Base-by-base conservation (phyloP, 2,113 vertebrate species). In the Tauraco erythrolophus region DNA sequence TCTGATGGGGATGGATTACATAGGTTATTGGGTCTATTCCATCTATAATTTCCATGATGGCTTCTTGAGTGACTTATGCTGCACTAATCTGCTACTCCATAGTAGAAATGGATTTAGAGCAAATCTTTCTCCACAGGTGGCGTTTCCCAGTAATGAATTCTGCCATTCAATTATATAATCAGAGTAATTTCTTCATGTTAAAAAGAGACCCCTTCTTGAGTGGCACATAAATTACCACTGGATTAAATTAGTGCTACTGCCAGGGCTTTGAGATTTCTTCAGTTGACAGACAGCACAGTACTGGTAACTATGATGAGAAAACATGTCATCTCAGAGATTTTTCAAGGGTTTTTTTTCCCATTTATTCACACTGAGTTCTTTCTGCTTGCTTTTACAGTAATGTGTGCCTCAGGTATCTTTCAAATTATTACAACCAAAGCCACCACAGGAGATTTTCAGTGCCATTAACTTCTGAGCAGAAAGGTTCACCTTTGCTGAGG, bases 81-180 rank as follows among this genome's bases (percentile, higher is more conserved):
- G 37, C 71, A 77, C 50, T 90, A 74, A 96, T 93, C 90, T 95
- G 58, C 79, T 58, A 39, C 68, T 75, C 33, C 17, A 12, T 4
- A 78, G 85, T 11, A 94, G 79, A 93, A 92, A 95, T 51, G 14
- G 74, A 84, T 93, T 96, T 72, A 86, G 56, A 94, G 71, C 51
- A 97, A 95, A 83, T 94, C 90, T 93, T 91, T 96, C 88, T 92
- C 88, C 48, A 94, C 88, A 94, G 94, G 96, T 96, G 95, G 90
- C 46, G 58, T 84, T 95, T 97, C 46, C 51, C 46, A 84, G 75
- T 85, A 97, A 96, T 93, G 94, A 97, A 93, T 92, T 95, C 85
- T 97, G 90, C 94, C 92, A 93, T 92, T 97, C 90, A 95, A 94
- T 96, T 97, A 88, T 82, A 76, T 88, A 97, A 95, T 93, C 94